Evolutionary conservation across 2,113 vertebrate species (phyloP).

Genomic region (Cephalopholis sonnerati): DNA sequence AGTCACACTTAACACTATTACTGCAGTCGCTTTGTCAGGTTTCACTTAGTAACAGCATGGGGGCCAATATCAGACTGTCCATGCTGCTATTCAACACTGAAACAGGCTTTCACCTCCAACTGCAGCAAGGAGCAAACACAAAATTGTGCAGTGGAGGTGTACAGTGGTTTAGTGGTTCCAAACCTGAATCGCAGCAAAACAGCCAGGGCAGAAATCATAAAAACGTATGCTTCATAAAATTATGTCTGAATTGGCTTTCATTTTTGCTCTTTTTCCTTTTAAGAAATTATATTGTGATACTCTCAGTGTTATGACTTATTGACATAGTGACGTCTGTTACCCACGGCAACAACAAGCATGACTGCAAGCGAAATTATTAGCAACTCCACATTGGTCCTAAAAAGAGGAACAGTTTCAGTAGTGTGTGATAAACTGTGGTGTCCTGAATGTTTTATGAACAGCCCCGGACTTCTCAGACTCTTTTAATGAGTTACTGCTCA

Average conservation of each 20-base stretch:
- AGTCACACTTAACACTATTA: slow-evolving; percentile 38
- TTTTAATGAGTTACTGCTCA: too few species aligned
- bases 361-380: too few species aligned
- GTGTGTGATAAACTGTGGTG: too few species aligned
- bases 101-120: not conserved
- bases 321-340: too few species aligned
- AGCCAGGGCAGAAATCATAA: not conserved
- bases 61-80: not conserved
- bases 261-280: not conserved
- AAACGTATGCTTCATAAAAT: not conserved
- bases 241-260: not conserved
- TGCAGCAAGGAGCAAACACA: not conserved
- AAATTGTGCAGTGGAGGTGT: not conserved
- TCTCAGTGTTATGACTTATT: too few species aligned
- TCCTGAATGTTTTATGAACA: too few species aligned
- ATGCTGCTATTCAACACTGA: not conserved
- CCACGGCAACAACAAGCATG: too few species aligned
- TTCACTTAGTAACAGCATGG: not conserved
- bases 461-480: too few species aligned
- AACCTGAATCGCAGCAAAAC: not conserved
- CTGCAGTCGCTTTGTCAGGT: slow-evolving; percentile 2
- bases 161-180: not conserved
- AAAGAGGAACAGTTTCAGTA: too few species aligned
- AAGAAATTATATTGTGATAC: too few species aligned
- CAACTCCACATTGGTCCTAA: too few species aligned